These are phyloP conservation scores for Lycia hirtaria DNA, from an alignment of 2,888 invertebrate species.

Conservation along the genomic window DNA sequence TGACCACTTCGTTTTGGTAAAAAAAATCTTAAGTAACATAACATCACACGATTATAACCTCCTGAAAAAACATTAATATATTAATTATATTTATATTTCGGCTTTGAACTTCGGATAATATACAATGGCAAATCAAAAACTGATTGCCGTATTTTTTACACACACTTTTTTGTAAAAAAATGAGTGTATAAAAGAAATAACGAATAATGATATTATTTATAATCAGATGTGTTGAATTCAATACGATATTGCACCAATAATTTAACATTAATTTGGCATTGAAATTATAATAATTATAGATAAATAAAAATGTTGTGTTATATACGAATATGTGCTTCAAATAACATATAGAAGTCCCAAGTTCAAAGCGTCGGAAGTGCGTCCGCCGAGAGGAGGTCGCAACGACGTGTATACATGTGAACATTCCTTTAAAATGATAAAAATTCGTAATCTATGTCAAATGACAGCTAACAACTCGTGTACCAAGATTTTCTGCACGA, in stretches of 20 bases:
- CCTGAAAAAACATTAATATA: conserved; percentile 70
- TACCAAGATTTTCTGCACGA: conserved; percentile 67
- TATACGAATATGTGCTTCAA: background rate
- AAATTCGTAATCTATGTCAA: conserved; percentile 60
- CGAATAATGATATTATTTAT: background rate
- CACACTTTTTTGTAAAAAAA: background rate
- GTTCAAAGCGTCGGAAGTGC: conserved; percentile 55
- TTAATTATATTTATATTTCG: conserved; percentile 57
- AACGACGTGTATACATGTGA: conserved; percentile 70
- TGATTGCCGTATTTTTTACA: background rate
- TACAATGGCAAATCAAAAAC: conserved; percentile 1
- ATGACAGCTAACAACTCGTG: conserved; percentile 54
- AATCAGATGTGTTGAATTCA: background rate
- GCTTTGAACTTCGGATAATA: conserved; percentile 52
- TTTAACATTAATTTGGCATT: background rate
- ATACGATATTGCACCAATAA: background rate
- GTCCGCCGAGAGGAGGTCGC: conserved; percentile 52
- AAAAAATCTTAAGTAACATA: conserved; percentile 71
- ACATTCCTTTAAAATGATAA: conserved; percentile 75
- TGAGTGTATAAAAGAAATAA: background rate
- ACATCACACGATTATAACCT: conserved; percentile 77
- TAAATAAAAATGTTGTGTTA: background rate
- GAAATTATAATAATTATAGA: background rate
- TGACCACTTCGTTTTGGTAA: conserved; percentile 62
- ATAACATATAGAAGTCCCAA: conserved; percentile 32